phyloP scores from a whole-genome alignment of 2,797 vertebrate species.

The Margarornis squamiger region DNA sequence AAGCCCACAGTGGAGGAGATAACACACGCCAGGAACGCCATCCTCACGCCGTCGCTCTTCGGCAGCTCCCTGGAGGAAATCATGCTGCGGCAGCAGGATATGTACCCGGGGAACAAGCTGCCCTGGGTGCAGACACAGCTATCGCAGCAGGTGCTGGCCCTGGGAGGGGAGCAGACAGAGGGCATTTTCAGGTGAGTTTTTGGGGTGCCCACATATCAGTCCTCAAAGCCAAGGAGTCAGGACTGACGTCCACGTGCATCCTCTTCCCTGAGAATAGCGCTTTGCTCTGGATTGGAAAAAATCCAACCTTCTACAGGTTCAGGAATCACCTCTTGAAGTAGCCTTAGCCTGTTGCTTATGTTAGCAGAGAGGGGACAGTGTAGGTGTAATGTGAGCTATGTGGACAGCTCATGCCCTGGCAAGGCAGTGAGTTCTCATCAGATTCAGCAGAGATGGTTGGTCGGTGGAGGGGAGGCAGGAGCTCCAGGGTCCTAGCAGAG shows the following conservation, averaged over 20 bases:
- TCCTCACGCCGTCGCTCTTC: conserved; percentile 88
- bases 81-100: conserved; percentile 87
- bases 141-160: conserved; percentile 87
- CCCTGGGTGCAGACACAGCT: conserved; percentile 94
- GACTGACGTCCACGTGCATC: not conserved
- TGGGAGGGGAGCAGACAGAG: conserved; percentile 88
- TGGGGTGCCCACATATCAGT: not conserved
- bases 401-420: not conserved
- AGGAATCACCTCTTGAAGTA: not conserved
- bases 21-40: conserved; percentile 85
- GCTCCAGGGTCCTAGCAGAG: not conserved
- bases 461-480: not conserved
- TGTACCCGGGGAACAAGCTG: conserved; percentile 85
- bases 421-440: not conserved
- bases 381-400: not conserved
- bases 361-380: not conserved
- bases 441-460: not conserved
- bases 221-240: not conserved
- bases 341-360: not conserved
- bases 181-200: conserved; percentile 89
- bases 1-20: conserved; percentile 91
- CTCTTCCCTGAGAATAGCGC: not conserved
- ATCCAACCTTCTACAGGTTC: not conserved
- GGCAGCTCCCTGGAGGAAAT: conserved; percentile 91
- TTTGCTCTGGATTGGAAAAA: not conserved